phyloP scores from a whole-genome alignment of 2,888 invertebrate genomes.

The Germaria angustata region DNA sequence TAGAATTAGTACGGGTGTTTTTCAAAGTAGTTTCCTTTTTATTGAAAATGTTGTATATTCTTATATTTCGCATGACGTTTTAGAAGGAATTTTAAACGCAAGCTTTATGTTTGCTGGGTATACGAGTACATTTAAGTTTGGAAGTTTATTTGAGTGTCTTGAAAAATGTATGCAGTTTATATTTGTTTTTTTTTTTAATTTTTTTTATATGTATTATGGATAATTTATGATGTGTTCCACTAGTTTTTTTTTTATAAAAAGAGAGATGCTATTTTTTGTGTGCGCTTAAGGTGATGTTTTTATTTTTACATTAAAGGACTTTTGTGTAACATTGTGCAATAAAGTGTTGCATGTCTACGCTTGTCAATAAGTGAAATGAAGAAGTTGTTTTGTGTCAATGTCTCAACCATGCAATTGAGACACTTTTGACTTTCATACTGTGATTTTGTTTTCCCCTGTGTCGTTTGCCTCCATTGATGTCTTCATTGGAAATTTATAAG shows the following conservation, averaged over 20 bases:
- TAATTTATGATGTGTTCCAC: conserved; percentile 65
- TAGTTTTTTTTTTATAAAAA: conserved; percentile 23
- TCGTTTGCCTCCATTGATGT: conserved; percentile 45
- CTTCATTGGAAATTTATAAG: conserved; percentile 38
- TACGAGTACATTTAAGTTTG: not conserved
- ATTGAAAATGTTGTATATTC: no score
- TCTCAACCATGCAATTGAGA: conserved; percentile 40
- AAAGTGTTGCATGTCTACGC: conserved; percentile 65
- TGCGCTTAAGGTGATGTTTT: conserved; percentile 40
- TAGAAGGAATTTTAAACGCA: no score
- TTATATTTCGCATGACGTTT: no score
- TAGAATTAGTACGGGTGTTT: no score
- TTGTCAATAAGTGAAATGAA: conserved; percentile 66
- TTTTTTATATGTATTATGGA: conserved; percentile 25
- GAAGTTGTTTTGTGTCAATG: conserved; percentile 70
- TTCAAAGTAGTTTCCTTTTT: no score
- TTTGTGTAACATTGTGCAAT: conserved; percentile 47
- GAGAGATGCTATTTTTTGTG: conserved; percentile 13
- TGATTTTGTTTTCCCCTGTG: not conserved
- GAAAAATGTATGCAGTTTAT: conserved; percentile 20
- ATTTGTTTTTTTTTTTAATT: not conserved
- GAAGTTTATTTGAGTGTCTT: conserved; percentile 13
- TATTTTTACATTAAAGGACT: conserved; percentile 45
- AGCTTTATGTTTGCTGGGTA: not conserved
- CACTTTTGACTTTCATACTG: conserved; percentile 47